These are phyloP conservation scores for Poeciliopsis retropinna DNA, from an alignment of 2,113 vertebrate species.

Conservation along the genomic window DNA sequence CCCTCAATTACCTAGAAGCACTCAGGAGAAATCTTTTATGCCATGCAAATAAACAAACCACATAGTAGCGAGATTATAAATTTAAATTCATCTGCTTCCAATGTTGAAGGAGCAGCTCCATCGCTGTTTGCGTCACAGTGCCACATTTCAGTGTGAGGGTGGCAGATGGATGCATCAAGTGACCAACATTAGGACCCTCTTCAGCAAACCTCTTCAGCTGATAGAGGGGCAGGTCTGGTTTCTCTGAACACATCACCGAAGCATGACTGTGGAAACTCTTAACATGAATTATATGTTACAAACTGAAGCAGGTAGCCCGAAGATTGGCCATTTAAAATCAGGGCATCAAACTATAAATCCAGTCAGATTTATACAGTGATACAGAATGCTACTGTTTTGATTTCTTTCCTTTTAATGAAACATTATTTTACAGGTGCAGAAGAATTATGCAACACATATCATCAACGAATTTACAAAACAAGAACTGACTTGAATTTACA, in stretches of 20 bases:
- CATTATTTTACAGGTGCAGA: not conserved
- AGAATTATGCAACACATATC: not conserved
- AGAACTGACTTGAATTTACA: not conserved
- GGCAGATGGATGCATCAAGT: slow-evolving; percentile 22
- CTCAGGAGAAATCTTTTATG: not conserved
- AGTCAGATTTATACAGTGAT: not conserved
- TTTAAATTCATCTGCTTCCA: slow-evolving; percentile 31
- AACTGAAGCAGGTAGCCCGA: slow-evolving; percentile 9
- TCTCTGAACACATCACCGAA: not conserved
- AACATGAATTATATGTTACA: not conserved
- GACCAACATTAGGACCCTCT: slow-evolving; percentile 45
- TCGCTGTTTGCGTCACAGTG: slow-evolving; percentile 35
- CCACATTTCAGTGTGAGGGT: slow-evolving; percentile 35
- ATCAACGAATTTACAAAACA: not conserved
- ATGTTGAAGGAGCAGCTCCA: not conserved
- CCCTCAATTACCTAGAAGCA: slow-evolving; percentile 5
- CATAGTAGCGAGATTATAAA: slow-evolving; percentile 13
- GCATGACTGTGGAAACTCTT: not conserved
- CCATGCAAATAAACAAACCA: slow-evolving; percentile 10
- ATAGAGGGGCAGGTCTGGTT: slow-evolving; percentile 33
- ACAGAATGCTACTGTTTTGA: not conserved
- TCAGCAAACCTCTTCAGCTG: slow-evolving; percentile 51
- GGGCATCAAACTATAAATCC: not conserved
- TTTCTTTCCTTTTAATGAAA: not conserved
- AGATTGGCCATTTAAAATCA: not conserved